These are phyloP conservation scores for Polydrusus cervinus DNA, from an alignment of 2,888 invertebrate species.

Conservation along the genomic window DNA sequence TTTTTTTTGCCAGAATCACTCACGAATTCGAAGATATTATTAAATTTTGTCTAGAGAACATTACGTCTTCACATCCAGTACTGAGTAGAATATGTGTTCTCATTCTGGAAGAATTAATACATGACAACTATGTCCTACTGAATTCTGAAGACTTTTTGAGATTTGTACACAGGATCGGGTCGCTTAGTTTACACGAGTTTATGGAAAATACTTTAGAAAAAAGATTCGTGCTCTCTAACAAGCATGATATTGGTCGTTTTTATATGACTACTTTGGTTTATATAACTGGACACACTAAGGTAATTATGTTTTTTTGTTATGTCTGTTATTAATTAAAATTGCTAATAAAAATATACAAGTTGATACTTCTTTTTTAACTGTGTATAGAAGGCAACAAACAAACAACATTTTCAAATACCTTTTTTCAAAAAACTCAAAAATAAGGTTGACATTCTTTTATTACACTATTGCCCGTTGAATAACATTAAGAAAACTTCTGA, in stretches of 20 bases:
- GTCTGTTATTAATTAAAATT: too few species aligned
- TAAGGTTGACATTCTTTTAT: too few species aligned
- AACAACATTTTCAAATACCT: too few species aligned
- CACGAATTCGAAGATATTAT: constrained; percentile 59
- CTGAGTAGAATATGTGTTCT: constrained; percentile 56
- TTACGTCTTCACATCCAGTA: constrained; percentile 56
- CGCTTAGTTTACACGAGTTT: constrained; percentile 55
- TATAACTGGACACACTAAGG: constrained; percentile 57
- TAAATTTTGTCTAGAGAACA: constrained; percentile 54
- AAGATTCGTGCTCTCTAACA: constrained; percentile 59
- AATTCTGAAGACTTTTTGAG: constrained; percentile 56
- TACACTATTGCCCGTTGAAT: too few species aligned
- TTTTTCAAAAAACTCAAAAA: too few species aligned
- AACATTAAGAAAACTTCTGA: too few species aligned
- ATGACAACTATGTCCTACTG: constrained; percentile 58
- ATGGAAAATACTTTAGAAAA: constrained; percentile 57
- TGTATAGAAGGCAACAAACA: too few species aligned
- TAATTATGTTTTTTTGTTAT: too few species aligned
- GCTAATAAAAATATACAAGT: too few species aligned
- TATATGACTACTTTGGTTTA: constrained; percentile 57
- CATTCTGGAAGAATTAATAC: constrained; percentile 59
- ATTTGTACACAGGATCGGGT: constrained; percentile 57
- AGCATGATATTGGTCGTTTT: constrained; percentile 58
- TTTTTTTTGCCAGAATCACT: constrained; percentile 53
- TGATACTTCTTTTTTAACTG: too few species aligned